Percentiles rank a stretch among this genome's conserved stretches.
Conservation (phyloP, 2,113 vertebrate genomes). For the Sialia sialis region DNA sequence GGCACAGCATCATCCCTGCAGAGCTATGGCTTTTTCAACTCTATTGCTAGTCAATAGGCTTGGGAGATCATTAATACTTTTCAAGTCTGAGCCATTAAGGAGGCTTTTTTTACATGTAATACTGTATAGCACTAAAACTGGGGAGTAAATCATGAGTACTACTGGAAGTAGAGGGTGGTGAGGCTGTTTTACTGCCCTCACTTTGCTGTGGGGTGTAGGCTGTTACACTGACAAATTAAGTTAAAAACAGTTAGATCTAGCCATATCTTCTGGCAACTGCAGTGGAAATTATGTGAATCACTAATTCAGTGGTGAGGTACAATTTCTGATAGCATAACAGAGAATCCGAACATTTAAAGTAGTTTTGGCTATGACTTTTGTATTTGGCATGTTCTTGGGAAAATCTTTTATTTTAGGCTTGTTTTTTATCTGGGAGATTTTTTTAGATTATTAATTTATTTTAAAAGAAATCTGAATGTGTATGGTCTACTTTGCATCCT, state of each 20-base stretch:
- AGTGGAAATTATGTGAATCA: not conserved
- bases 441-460: not conserved
- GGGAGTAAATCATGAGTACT: not conserved
- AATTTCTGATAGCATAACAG: not conserved
- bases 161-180: not conserved
- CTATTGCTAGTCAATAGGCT: not conserved
- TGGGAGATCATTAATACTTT: not conserved
- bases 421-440: not conserved
- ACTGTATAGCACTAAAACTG: not conserved
- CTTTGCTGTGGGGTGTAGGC: not conserved
- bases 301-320: not conserved
- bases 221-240: not conserved
- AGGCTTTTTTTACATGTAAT: not conserved
- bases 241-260: not conserved
- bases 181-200: not conserved
- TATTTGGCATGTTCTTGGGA: not conserved
- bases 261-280: not conserved
- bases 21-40: not conserved
- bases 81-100: not conserved
- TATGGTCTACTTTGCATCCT: not conserved
- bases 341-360: not conserved
- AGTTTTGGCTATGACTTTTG: not conserved
- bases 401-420: slow-evolving; percentile 7
- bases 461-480: not conserved
- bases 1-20: not conserved